Conservation (phyloP, 2,888 invertebrate genomes). For the Trachelus troglodyta region DNA sequence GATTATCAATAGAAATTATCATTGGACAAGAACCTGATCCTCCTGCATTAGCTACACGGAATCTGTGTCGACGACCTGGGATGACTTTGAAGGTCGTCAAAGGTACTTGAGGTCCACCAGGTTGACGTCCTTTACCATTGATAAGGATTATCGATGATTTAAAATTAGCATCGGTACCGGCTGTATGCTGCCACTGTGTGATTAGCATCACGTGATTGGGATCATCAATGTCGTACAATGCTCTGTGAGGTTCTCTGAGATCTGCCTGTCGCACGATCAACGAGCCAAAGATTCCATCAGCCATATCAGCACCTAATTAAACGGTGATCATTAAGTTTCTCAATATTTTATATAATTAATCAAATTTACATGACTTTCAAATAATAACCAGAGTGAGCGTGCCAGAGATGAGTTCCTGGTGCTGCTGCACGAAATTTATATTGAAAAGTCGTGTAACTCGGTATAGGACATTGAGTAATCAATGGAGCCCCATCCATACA, state of each 20-base stretch:
- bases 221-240: conserved; percentile 78
- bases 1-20: conserved; percentile 74
- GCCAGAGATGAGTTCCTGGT: conserved; percentile 80
- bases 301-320: conserved; percentile 71
- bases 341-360: not conserved
- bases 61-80: conserved; percentile 73
- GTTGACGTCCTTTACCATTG: conserved; percentile 73
- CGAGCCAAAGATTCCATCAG: conserved; percentile 78
- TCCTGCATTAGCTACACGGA: conserved; percentile 76
- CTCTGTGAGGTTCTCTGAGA: conserved; percentile 71
- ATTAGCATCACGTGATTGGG: conserved; percentile 77
- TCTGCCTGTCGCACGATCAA: conserved; percentile 77
- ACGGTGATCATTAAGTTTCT: not conserved
- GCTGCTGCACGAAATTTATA: conserved; percentile 77
- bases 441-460: conserved; percentile 75
- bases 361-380: not conserved
- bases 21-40: conserved; percentile 78
- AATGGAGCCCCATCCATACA: conserved; percentile 83
- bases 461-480: conserved; percentile 82
- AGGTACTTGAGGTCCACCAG: conserved; percentile 61
- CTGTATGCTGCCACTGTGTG: conserved; percentile 76
- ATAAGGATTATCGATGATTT: conserved; percentile 72
- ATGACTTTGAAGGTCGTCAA: conserved; percentile 68
- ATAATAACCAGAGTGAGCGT: conserved; percentile 69
- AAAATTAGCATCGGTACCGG: conserved; percentile 58